Percentiles rank a stretch among this genome's conserved stretches.
Evolutionary conservation across 2,888 invertebrate genomes (phyloP).

Genomic region (Cryptus armator): DNA sequence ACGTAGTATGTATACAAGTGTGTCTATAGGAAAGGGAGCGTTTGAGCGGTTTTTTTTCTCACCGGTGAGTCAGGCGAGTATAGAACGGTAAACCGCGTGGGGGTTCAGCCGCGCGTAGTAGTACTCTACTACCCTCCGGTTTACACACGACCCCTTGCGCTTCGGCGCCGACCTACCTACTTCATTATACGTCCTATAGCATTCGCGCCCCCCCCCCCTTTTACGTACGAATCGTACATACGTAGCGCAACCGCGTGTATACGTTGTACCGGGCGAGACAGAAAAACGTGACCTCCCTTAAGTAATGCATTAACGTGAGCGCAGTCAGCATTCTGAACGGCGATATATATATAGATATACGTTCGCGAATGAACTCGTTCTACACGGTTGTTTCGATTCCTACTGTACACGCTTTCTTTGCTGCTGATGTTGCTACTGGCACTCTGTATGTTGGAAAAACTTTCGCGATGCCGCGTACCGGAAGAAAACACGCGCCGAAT

Average conservation of each 20-base stretch:
- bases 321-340: slow-evolving; percentile 59
- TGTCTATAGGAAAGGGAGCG: slow-evolving; percentile 23
- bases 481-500: slow-evolving; percentile 32
- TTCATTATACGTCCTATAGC: slow-evolving; percentile 53
- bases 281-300: slow-evolving; percentile 72
- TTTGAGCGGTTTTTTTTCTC: slow-evolving; percentile 31
- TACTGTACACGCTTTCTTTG: slow-evolving; percentile 14
- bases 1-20: slow-evolving; percentile 16
- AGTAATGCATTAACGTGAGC: slow-evolving; percentile 72
- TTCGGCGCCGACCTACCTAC: slow-evolving; percentile 55
- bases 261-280: slow-evolving; percentile 56
- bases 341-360: background rate
- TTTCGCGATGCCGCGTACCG: slow-evolving; percentile 36
- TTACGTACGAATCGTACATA: slow-evolving; percentile 23
- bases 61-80: slow-evolving; percentile 44
- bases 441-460: slow-evolving; percentile 19
- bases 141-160: slow-evolving; percentile 29
- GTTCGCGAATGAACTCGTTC: slow-evolving; percentile 48
- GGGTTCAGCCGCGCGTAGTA: slow-evolving; percentile 40
- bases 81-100: slow-evolving; percentile 40
- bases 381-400: slow-evolving; percentile 26
- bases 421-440: slow-evolving; percentile 12
- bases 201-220: background rate
- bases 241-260: slow-evolving; percentile 37
- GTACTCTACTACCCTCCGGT: slow-evolving; percentile 21